These are phyloP conservation scores for Cinara cedri DNA, from an alignment of 2,888 invertebrate species.

Conservation along the genomic window DNA sequence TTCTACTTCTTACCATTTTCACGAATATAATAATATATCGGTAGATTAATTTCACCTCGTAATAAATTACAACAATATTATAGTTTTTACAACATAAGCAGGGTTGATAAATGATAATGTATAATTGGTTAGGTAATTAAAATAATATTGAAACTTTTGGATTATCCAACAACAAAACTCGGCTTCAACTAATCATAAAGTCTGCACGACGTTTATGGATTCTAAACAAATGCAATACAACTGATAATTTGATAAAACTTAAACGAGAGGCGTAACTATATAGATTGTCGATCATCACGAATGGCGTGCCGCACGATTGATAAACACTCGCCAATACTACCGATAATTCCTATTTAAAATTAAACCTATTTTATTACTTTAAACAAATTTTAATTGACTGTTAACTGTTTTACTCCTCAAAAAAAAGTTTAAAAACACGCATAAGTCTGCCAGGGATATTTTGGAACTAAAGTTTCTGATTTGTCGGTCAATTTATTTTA, in stretches of 20 bases:
- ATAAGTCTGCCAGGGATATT: no score
- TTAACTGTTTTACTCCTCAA: background rate
- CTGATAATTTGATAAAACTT: background rate
- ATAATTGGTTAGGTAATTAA: no score
- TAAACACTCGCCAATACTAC: background rate
- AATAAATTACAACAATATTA: no score
- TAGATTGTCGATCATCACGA: slow-evolving; percentile 21
- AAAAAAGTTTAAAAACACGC: background rate
- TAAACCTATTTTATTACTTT: background rate
- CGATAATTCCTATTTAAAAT: slow-evolving; percentile 3
- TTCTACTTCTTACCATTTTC: no score
- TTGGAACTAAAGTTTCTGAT: no score
- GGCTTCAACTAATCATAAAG: background rate
- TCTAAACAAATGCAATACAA: background rate
- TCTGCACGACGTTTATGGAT: background rate
- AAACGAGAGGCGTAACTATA: background rate
- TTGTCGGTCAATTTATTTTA: no score
- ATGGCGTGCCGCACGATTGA: slow-evolving; percentile 1
- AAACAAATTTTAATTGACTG: background rate
- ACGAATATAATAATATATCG: no score
- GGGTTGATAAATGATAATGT: no score
- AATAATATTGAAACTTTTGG: no score
- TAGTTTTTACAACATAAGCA: no score
- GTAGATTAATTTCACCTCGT: no score
- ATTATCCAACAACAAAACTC: background rate